Evolutionary conservation across 2,888 invertebrate genomes (phyloP), one percentile per base, ranked within the genome.

Genomic region (Colostygia pectinataria): DNA sequence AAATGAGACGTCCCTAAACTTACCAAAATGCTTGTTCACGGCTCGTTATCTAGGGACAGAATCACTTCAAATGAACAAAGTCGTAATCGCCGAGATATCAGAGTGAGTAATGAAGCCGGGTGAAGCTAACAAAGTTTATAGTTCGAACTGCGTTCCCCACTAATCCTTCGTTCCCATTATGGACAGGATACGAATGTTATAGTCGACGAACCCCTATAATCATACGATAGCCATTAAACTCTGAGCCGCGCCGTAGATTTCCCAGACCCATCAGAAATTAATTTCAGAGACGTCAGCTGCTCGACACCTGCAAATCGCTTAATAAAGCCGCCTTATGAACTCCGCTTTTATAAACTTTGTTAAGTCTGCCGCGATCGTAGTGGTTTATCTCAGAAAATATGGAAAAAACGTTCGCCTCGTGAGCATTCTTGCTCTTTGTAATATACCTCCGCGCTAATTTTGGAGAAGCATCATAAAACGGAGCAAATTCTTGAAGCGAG

Each of bases 321-420:
- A 83, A 84, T 85, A 84, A 83, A 83, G 80, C 73, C 73, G 77
- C 74, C 77, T 84, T 83, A 83, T 83, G 75, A 85, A 80, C 80
- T 83, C 78, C 59, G 75, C 77, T 80, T 79, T 82, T 76, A 80
- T 73, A 83, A 83, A 83, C 66, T 79, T 80, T 76, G 67, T 61
- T 61, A 66, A 74, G 67, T 72, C 67, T 62, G 71, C 69, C 68
- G 60, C 66, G 66, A 64, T 66, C 69, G 74, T 72, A 75, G 75
- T 68, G 71, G 69, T 70, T 71, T 65, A 68, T 66, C 64, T 66
- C 46, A 39, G 55, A 59, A 64, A 67, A 63, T 68, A 62, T 63
- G 63, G 57, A 66, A 69, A 65, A 73, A 74, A 65, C 23, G 45
- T 47, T 43, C 48, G 33, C 38, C 53, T 65, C 58, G 53, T 55